Base-by-base conservation (phyloP, 2,797 vertebrate species). In the Bucorvus abyssinicus region DNA sequence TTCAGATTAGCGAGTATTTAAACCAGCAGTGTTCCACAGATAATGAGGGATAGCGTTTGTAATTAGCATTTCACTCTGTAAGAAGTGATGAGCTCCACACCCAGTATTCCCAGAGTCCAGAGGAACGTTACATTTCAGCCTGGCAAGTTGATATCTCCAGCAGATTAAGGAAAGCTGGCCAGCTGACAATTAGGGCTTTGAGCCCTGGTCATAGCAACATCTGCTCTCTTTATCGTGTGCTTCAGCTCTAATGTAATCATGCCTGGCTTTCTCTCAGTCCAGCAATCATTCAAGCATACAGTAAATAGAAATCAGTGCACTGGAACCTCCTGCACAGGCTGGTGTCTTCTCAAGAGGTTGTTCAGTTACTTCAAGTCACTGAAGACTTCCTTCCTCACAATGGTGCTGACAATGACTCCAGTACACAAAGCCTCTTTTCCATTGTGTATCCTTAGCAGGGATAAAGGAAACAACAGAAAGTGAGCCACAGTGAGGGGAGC, bases 141-240 rank as follows among this genome's bases (percentile, higher is more conserved):
- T 95, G 69, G 69, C 53, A 71, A 77, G n/a, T 50, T 1, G 0
- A 6, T 90, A 82, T 92, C 49, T 70, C 71, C 59, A 83, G 42
- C 14, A 83, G 82, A 95, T 97, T 83, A 95, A 78, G 83, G 24
- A 80, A 93, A 74, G 19, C 67, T 40, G 16, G 42, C 89, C 89
- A 82, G 79, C 77, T 94, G 79, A 84, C 79, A 93, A 76, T 64
- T 70, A 85, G 60, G 42, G 82, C 64, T 82, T 61, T 67, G 50
- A 92, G 73, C 57, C 57, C 63, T 55, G 53, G 87, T 79, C 92
- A 78, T 50, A 90, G 89, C 82, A 94, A 89, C 82, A 90, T 91
- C 96, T 93, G 87, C 42, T 94, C 42, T 90, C 38, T 44, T 80
- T 91, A 73, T 84, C 1, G 0, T 40, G 59, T 60, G 23, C 47